Conservation (phyloP, 2,888 invertebrate genomes). For the Tetragonula carbonaria region DNA sequence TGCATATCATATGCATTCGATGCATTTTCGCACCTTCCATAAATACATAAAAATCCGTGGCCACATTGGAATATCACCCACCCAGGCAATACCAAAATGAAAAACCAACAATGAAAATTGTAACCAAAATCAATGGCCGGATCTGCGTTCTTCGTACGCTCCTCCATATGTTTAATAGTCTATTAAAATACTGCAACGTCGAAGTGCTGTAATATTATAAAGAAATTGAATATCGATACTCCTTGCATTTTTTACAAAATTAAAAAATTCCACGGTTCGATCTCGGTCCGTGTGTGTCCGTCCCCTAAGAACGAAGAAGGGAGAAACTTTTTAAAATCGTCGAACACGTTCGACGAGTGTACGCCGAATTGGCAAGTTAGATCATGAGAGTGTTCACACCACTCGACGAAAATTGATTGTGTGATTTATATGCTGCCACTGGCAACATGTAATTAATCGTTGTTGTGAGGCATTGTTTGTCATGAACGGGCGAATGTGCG, state of each 20-base stretch:
- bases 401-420: constrained; percentile 55
- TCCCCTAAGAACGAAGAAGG: too few species aligned
- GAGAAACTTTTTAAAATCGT: background rate
- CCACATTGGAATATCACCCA: background rate
- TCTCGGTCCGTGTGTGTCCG: background rate
- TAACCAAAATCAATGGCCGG: too few species aligned
- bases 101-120: background rate
- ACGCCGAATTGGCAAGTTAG: constrained; percentile 11
- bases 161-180: background rate
- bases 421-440: constrained; percentile 78
- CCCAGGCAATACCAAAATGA: background rate
- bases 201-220: too few species aligned
- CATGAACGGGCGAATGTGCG: constrained; percentile 58
- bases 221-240: background rate
- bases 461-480: constrained; percentile 76
- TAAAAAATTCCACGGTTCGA: background rate
- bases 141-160: too few species aligned
- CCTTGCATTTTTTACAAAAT: background rate
- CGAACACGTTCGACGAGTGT: background rate
- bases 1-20: background rate
- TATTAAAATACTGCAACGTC: background rate
- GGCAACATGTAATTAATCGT: constrained; percentile 81
- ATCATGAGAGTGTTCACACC: constrained; percentile 43
- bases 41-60: background rate
- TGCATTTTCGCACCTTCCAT: background rate